Evolutionary conservation across 1,140 invertebrate genomes (phyloP).

Genomic region (Drosophila mauritiana): DNA sequence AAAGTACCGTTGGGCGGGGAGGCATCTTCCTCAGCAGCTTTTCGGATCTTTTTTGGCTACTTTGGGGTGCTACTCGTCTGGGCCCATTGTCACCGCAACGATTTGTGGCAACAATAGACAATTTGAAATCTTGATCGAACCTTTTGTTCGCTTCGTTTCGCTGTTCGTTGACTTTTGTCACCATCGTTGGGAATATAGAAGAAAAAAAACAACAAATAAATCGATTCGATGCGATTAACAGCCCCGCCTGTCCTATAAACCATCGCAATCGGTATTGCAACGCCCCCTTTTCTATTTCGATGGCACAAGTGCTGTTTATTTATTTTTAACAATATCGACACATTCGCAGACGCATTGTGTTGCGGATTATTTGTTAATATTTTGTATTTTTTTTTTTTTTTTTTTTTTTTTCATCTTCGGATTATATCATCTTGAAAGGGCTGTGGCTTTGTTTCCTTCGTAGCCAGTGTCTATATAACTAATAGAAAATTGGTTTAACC

Average conservation of each 20-base stretch:
- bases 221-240: constrained; percentile 34
- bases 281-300: constrained; percentile 15
- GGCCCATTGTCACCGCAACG: constrained; percentile 49
- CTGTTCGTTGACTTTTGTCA: constrained; percentile 79
- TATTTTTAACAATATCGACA: constrained; percentile 19
- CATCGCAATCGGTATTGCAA: constrained; percentile 26
- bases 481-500: constrained; percentile 24
- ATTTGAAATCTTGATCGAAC: constrained; percentile 70
- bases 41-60: constrained; percentile 20
- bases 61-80: constrained; percentile 25
- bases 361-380: not conserved
- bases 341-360: constrained; percentile 17
- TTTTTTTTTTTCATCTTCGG: not conserved
- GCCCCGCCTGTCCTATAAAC: not conserved
- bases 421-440: constrained; percentile 44
- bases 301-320: constrained; percentile 22
- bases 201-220: not conserved
- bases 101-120: constrained; percentile 56
- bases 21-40: constrained; percentile 22
- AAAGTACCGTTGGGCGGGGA: constrained; percentile 60
- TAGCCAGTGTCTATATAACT: constrained; percentile 9
- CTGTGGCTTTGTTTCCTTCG: not conserved
- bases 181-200: not conserved
- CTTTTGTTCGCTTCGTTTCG: constrained; percentile 55
- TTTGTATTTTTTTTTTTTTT: not conserved